Base-by-base conservation (phyloP, 2,797 vertebrate genomes). In the Pangasius mekongensis region DNA sequence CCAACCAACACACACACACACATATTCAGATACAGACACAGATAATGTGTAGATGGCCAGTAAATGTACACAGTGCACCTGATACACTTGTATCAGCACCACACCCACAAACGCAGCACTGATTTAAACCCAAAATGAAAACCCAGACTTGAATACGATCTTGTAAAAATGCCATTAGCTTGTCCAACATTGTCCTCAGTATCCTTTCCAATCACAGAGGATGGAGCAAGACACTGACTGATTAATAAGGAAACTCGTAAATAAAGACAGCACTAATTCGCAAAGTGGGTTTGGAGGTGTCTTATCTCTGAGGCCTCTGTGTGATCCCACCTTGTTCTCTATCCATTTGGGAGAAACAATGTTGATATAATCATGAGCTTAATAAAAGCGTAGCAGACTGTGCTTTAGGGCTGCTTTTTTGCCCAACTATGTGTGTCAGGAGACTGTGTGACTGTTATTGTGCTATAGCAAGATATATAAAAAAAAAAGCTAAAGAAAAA, bases 141-240 rank as follows among this genome's bases (percentile, higher is more conserved):
- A 66, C 62, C 62, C n/a, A 66, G 60, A 88, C 86, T 87, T 84
- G 73, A 74, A 84, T 85, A 89, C 67, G 39, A 84, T 43, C 87
- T 90, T 90, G 86, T 92, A 78, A 91, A 90, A 91, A 88, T 64
- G 87, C 86, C 89, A 89, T 91, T 84, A 90, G 86, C 39, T 43
- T 58, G 2, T 43, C 80, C 33, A n/a, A 33, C 49, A 30, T 30
- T 43, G 52, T 58, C 82, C 82, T 85, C 84, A 49, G 80, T 74
- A 88, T 83, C 71, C 77, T 82, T 89, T 89, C 87, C 86, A 89
- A 83, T 91, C 82, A 84, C 82, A 67, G 71, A 86, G 64, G 73
- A 84, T n/a, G 30, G 24, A 67, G 83, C 85, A 39, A 84, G 87
- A 83, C 43, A 22, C 64, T 76, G 58, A 83, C 89, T 87, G 84